A percentile compares a stretch with the other conserved stretches of the same genome.
Evolutionary conservation across 2,797 vertebrate species (phyloP).

Genomic region (Perdix hodgsoniae): DNA sequence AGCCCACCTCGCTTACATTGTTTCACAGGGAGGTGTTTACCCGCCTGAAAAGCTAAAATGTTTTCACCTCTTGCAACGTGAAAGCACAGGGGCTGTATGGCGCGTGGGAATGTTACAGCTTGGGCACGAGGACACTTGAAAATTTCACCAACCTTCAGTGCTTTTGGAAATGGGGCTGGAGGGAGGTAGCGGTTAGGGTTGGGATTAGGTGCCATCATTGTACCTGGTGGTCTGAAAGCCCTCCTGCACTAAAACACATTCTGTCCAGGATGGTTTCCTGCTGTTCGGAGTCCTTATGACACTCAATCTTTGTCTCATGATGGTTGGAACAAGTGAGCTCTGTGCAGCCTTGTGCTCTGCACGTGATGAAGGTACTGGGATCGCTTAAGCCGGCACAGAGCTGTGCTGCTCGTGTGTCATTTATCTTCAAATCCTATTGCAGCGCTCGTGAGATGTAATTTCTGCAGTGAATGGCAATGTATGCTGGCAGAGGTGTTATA

Average conservation of each 20-base stretch:
- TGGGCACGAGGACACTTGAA: conserved; percentile 8
- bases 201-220: background rate
- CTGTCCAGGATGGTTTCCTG: background rate
- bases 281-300: background rate
- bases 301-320: conserved; percentile 12
- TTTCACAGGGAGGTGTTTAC: background rate
- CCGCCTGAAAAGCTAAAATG: background rate
- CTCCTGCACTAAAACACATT: background rate
- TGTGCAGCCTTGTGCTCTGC: conserved; percentile 16
- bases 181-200: background rate
- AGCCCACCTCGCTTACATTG: background rate
- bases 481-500: conserved; percentile 57
- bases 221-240: background rate
- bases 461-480: conserved; percentile 54
- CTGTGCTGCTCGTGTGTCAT: conserved; percentile 38
- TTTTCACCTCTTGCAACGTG: background rate
- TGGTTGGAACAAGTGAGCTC: conserved; percentile 41
- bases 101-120: conserved; percentile 9
- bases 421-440: conserved; percentile 63
- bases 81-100: background rate
- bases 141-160: conserved; percentile 28
- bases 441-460: conserved; percentile 28
- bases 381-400: conserved; percentile 23
- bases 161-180: background rate
- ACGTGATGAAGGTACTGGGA: conserved; percentile 32